A percentile compares a stretch with the other conserved stretches of the same genome.
Evolutionary conservation across 2,888 invertebrate genomes (phyloP).

Genomic region (Hydropsyche betteni): DNA sequence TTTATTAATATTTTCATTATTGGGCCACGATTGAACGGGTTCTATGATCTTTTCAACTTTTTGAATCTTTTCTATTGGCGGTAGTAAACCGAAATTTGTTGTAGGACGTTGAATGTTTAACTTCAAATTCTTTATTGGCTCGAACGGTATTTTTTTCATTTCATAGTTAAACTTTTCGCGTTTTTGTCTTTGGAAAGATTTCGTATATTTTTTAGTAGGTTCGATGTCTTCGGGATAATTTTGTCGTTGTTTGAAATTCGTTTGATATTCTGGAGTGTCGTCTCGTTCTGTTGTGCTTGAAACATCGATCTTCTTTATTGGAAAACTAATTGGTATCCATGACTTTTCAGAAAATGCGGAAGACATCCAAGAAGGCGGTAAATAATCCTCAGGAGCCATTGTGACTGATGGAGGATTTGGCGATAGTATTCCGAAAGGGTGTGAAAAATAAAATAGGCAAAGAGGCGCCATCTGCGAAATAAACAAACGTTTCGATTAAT

Average conservation of each 20-base stretch:
- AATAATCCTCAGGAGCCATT: conserved; percentile 49
- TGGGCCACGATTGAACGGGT: conserved; percentile 35
- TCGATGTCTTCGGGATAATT: no score
- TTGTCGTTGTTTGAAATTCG: not conserved
- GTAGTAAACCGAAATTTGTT: conserved; percentile 31
- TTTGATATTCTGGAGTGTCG: not conserved
- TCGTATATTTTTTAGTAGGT: conserved; percentile 15
- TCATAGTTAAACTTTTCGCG: conserved; percentile 34
- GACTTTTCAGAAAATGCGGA: conserved; percentile 28
- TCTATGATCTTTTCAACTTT: conserved; percentile 25
- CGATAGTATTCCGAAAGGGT: conserved; percentile 67
- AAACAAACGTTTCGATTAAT: no score
- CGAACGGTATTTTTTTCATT: not conserved
- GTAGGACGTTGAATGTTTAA: not conserved
- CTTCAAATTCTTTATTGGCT: no score
- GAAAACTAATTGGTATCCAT: conserved; percentile 28
- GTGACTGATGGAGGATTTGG: conserved; percentile 60
- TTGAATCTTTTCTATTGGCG: conserved; percentile 39
- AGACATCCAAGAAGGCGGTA: conserved; percentile 45
- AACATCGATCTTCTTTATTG: not conserved
- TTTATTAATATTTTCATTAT: conserved; percentile 38
- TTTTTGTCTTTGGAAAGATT: conserved; percentile 26
- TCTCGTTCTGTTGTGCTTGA: not conserved
- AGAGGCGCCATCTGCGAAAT: conserved; percentile 61
- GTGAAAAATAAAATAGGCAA: conserved; percentile 68